Evolutionary conservation across 30 jellyfish, hydroid and myxozoan species (phyloP).

Genomic region (Hydractinia symbiolongicarpus): DNA sequence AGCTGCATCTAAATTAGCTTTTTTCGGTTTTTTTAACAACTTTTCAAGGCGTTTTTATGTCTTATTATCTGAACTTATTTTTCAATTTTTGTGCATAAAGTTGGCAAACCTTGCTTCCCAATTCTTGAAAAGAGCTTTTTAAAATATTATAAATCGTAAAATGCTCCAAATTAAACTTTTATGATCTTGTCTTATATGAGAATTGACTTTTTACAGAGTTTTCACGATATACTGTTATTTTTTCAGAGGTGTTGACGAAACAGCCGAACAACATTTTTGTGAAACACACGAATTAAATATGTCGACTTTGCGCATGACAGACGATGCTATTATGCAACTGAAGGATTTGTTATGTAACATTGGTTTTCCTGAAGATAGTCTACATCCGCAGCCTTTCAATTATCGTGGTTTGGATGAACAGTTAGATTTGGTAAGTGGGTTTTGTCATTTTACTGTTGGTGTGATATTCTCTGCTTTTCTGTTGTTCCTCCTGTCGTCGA

Average conservation of each 20-base stretch:
- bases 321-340: constrained; percentile 94
- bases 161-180: neutral
- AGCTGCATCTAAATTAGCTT: neutral
- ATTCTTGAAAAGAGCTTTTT: neutral
- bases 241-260: constrained; percentile 39
- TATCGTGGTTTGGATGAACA: constrained; percentile 89
- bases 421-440: constrained; percentile 78
- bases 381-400: constrained; percentile 84
- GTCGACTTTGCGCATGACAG: constrained; percentile 88
- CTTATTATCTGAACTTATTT: no score
- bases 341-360: constrained; percentile 82
- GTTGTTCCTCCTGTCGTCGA: no score
- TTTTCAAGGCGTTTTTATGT: no score
- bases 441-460: neutral
- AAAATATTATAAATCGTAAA: neutral
- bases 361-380: constrained; percentile 94
- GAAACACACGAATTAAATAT: constrained; percentile 59
- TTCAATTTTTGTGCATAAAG: no score
- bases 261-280: constrained; percentile 63
- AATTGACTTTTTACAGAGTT: neutral
- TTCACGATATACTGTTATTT: no score
- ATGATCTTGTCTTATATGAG: neutral
- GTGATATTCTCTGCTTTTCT: neutral
- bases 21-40: no score
- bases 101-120: neutral